Evolutionary conservation across 2,113 vertebrate genomes (phyloP).

Genomic region (Mobula hypostoma): DNA sequence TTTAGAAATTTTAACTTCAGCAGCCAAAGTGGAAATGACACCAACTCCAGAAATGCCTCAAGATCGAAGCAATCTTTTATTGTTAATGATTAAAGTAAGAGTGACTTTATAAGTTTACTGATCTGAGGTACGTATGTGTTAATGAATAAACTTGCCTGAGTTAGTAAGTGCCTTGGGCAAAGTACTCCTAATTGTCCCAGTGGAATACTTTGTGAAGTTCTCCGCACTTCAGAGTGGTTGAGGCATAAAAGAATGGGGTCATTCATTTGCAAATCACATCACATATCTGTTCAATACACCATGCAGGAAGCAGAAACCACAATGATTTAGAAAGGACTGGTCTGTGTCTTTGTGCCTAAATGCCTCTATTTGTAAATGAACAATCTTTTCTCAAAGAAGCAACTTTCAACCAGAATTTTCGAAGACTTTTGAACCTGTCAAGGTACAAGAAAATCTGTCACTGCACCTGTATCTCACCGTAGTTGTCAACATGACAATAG

Average conservation of each 20-base stretch:
- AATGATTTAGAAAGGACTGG: not conserved
- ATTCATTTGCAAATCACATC: not conserved
- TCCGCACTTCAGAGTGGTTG: not conserved
- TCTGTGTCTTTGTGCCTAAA: not conserved
- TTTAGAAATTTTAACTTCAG: not conserved
- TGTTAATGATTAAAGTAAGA: conserved; percentile 1
- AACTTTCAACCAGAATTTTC: not conserved
- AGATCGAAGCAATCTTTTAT: conserved; percentile 16
- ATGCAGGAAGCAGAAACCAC: not conserved
- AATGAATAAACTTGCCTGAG: conserved; percentile 7
- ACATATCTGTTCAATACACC: not conserved
- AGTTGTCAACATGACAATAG: too few species aligned
- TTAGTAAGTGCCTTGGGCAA: conserved; percentile 5
- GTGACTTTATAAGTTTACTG: not conserved
- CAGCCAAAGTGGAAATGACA: not conserved
- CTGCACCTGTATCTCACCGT: too few species aligned
- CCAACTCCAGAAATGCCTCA: not conserved
- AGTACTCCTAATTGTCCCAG: not conserved
- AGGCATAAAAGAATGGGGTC: not conserved
- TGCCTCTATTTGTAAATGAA: too few species aligned
- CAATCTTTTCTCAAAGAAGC: not conserved
- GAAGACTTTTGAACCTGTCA: not conserved
- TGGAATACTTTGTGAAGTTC: conserved; percentile 15
- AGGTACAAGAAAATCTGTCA: too few species aligned
- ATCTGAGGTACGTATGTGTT: not conserved